Base-by-base conservation (phyloP, 2,888 invertebrate genomes). In the Agonum fuliginosum region DNA sequence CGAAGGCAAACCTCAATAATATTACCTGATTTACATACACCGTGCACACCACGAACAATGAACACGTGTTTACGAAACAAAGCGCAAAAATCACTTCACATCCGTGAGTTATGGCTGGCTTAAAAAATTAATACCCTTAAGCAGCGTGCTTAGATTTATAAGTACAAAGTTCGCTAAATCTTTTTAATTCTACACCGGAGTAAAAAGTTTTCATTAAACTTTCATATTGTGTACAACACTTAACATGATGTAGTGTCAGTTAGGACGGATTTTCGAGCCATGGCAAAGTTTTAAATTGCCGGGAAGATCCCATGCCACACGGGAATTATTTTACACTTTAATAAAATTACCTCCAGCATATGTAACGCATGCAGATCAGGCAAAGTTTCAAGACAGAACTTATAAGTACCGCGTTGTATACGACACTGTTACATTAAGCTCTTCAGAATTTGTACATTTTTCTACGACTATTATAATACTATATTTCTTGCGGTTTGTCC, bases 91-190 rank as follows among this genome's bases (percentile, higher is more conserved):
- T n/a, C n/a, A n/a, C n/a, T n/a, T n/a, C n/a, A n/a, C n/a, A n/a
- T n/a, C n/a, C n/a, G n/a, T n/a, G 71, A 71, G 48, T 71, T 71
- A 71, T 71, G 51, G 14, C 17, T 51, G 51, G 71, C 51, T 51
- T 71, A 74, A 74, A 74, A 65, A 74, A 74, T 74, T 74, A 74
- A 74, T 74, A 74, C 62, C 65, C 43, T 74, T 74, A 74, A 74
- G 14, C 74, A 74, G 43, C 74, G 74, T 74, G 74, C 37, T 62
- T 43, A 46, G 58, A 74, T 74, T 74, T 74, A 74, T 65, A 62
- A 24, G 62, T 43, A 27, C 43, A 74, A 74, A 69, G 8, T 69
- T 67, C n/a, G n/a, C n/a, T n/a, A n/a, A n/a, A n/a, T n/a, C n/a
- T n/a, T n/a, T 65, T 34, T 34, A 34, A 34, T 34, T 34, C 10